Conservation (phyloP, 2,888 invertebrate genomes). For the Drosophila lutescens region DNA sequence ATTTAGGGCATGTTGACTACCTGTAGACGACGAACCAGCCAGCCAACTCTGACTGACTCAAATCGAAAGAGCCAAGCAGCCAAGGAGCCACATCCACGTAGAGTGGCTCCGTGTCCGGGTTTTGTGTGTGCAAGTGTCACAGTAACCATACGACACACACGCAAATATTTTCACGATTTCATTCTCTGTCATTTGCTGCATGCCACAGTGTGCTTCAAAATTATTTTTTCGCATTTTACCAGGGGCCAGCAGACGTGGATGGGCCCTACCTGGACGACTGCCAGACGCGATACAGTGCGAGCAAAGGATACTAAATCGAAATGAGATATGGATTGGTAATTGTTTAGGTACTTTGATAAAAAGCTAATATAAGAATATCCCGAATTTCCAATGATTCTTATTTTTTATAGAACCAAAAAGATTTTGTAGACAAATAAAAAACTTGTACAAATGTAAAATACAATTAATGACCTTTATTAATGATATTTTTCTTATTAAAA, state of each 20-base stretch:
- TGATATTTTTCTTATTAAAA: too few relatives aligned
- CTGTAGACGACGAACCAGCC: conserved; percentile 15
- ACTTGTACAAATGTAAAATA: too few relatives aligned
- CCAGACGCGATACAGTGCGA: conserved; percentile 27
- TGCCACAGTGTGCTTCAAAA: conserved; percentile 83
- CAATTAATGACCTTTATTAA: too few relatives aligned
- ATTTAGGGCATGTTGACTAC: conserved; percentile 68
- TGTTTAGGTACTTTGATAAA: too few relatives aligned
- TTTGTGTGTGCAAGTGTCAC: conserved; percentile 72
- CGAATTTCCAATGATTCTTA: too few relatives aligned
- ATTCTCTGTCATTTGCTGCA: conserved; percentile 84
- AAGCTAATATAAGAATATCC: too few relatives aligned
- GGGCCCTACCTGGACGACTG: conserved; percentile 43
- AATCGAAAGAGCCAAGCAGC: conserved; percentile 12
- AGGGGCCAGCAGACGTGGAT: conserved; percentile 33
- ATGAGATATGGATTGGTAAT: neutral
- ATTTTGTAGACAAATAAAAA: too few relatives aligned
- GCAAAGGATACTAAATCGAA: conserved; percentile 5
- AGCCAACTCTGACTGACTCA: conserved; percentile 8
- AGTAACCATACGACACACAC: conserved; percentile 82
- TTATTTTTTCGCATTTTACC: conserved; percentile 68
- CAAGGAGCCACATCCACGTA: conserved; percentile 3
- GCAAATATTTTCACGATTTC: conserved; percentile 84
- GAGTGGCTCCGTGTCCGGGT: conserved; percentile 14
- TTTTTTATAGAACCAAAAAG: too few relatives aligned